phyloP scores from a whole-genome alignment of 2,888 invertebrate genomes.

The Onchidella celtica region DNA sequence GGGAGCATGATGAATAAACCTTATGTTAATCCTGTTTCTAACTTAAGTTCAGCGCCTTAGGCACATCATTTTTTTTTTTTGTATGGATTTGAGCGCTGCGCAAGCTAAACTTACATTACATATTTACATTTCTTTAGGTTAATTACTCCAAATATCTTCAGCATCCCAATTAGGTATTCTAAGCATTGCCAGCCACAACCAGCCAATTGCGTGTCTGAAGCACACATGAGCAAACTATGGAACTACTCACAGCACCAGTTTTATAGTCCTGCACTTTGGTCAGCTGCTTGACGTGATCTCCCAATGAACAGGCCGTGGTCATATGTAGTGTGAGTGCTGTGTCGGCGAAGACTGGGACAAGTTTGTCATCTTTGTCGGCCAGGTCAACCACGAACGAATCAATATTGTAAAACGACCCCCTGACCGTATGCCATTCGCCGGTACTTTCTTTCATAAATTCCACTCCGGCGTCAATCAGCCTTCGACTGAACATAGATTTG shows the following conservation, averaged over 20 bases:
- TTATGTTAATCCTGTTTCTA: too few relatives aligned
- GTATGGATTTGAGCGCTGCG: too few relatives aligned
- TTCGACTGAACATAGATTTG: constrained; percentile 59
- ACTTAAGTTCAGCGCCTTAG: too few relatives aligned
- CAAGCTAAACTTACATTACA: too few relatives aligned
- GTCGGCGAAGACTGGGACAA: constrained; percentile 65
- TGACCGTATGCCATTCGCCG: constrained; percentile 56
- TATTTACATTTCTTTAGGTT: too few relatives aligned
- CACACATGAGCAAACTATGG: too few relatives aligned
- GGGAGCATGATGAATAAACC: too few relatives aligned
- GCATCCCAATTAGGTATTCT: too few relatives aligned
- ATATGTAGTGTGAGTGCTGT: constrained; percentile 62
- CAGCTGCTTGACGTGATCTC: constrained; percentile 68
- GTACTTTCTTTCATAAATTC: constrained; percentile 61
- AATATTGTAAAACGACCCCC: constrained; percentile 64
- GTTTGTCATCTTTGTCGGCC: constrained; percentile 56
- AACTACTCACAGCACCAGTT: constrained; percentile 67
- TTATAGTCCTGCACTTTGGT: constrained; percentile 63
- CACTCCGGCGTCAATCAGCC: constrained; percentile 64
- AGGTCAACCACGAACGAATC: constrained; percentile 67
- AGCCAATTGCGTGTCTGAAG: too few relatives aligned
- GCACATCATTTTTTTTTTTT: too few relatives aligned
- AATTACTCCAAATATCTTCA: too few relatives aligned
- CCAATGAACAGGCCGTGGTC: constrained; percentile 65
- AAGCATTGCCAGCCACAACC: too few relatives aligned